phyloP scores from a whole-genome alignment of 2,797 vertebrate genomes.

The Botia kubotai region DNA sequence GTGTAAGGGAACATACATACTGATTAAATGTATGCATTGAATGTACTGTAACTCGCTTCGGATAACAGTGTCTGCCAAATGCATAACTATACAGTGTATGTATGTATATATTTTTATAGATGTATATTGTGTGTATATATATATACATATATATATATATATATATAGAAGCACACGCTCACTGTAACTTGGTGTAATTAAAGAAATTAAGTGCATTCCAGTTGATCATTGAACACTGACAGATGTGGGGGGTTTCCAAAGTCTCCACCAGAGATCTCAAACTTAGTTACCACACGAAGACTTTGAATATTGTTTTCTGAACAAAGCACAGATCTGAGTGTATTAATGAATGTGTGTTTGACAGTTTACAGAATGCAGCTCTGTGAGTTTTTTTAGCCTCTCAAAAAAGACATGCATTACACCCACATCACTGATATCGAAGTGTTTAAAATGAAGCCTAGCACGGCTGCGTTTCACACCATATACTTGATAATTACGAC shows the following conservation, averaged over 20 bases:
- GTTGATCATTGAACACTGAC: not conserved
- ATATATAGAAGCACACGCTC: too few relatives aligned
- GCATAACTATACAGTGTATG: too few relatives aligned
- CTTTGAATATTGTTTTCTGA: not conserved
- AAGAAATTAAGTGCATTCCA: too few relatives aligned
- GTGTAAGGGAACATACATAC: too few relatives aligned
- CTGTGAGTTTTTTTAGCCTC: slow-evolving; percentile 62
- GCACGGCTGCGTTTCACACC: slow-evolving; percentile 27
- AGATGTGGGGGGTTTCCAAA: not conserved
- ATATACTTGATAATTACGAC: slow-evolving; percentile 50
- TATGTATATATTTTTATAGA: too few relatives aligned
- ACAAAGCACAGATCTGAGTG: not conserved
- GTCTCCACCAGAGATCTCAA: not conserved
- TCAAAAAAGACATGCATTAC: not conserved
- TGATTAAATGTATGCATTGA: not conserved
- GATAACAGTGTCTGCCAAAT: too few relatives aligned
- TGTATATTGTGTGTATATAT: too few relatives aligned
- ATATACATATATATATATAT: too few relatives aligned
- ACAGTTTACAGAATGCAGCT: slow-evolving; percentile 67
- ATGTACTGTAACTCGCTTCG: too few relatives aligned
- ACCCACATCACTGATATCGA: not conserved
- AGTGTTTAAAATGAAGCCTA: slow-evolving; percentile 43
- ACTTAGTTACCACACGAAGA: not conserved
- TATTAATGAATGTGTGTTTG: slow-evolving; percentile 38
- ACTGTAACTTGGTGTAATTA: too few relatives aligned